Conservation (phyloP, 2,797 vertebrate genomes). For the Pachyuromys duprasi region DNA sequence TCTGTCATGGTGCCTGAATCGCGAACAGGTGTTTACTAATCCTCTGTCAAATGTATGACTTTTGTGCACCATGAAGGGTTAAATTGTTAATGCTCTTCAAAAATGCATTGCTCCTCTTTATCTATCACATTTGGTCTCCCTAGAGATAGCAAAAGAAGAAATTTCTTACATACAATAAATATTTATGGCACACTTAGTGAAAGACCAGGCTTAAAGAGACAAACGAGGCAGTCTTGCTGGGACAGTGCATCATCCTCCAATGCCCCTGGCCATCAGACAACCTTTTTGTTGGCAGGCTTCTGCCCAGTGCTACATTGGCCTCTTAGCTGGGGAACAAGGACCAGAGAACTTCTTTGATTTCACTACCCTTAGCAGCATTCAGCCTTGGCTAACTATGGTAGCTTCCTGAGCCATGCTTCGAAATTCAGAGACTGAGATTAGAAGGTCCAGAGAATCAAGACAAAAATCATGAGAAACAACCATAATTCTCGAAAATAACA, state of each 20-base stretch:
- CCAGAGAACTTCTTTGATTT: not conserved
- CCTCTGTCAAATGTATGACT: not conserved
- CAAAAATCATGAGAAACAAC: slow-evolving; percentile 1
- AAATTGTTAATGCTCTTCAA: not conserved
- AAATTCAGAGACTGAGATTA: slow-evolving; percentile 1
- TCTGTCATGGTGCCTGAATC: not conserved
- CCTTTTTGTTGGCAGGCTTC: no score
- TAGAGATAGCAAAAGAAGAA: slow-evolving; percentile 41
- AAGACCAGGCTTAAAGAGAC: not conserved
- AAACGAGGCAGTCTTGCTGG: not conserved
- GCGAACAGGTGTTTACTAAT: not conserved
- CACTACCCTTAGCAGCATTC: not conserved
- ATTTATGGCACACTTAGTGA: not conserved
- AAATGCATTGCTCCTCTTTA: not conserved
- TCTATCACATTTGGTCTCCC: slow-evolving; percentile 26
- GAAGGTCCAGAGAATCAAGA: not conserved
- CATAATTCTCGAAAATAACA: slow-evolving; percentile 7
- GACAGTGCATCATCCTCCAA: not conserved
- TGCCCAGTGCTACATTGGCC: not conserved
- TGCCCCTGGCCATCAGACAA: no score
- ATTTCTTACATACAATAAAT: slow-evolving; percentile 8
- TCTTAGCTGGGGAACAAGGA: not conserved
- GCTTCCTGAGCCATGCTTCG: not conserved
- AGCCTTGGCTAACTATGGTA: not conserved
- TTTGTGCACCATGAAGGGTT: not conserved